A percentile compares a stretch with the other conserved stretches of the same genome.
phyloP scores from a whole-genome alignment of 2,113 vertebrate genomes.

The Alectura lathami region DNA sequence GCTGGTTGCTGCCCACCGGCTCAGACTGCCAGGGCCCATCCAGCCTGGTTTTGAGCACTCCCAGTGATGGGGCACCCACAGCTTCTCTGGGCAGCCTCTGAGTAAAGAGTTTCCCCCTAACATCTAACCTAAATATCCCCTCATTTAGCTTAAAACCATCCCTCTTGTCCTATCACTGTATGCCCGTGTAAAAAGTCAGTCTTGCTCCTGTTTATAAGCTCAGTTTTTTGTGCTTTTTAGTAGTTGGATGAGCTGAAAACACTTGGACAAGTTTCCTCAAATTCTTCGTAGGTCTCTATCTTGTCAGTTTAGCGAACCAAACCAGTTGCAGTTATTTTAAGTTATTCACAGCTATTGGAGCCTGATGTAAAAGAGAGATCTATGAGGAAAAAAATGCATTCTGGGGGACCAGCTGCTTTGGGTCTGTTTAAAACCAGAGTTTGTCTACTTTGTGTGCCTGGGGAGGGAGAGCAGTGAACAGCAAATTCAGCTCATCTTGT shows the following conservation, averaged over 20 bases:
- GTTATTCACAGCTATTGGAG: neutral
- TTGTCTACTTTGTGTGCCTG: neutral
- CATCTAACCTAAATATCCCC: neutral
- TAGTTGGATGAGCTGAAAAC: neutral
- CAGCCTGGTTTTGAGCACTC: neutral
- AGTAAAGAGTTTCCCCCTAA: neutral
- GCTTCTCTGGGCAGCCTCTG: neutral
- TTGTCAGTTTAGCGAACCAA: neutral
- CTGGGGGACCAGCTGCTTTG: neutral
- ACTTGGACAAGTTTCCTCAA: neutral
- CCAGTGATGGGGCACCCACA: neutral
- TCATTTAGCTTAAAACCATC: neutral
- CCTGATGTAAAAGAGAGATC: neutral
- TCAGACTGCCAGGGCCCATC: neutral
- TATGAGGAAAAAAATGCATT: neutral
- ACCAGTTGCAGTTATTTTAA: accelerated
- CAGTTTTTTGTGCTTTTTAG: neutral
- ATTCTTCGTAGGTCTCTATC: neutral
- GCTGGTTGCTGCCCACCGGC: too few species aligned
- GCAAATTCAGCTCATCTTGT: neutral
- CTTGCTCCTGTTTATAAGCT: neutral
- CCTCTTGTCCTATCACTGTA: neutral
- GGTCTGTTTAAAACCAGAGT: neutral
- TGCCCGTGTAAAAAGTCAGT: neutral
- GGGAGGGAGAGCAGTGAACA: neutral